Conservation (phyloP, 2,797 vertebrate genomes). For the Lithobates pipiens region DNA sequence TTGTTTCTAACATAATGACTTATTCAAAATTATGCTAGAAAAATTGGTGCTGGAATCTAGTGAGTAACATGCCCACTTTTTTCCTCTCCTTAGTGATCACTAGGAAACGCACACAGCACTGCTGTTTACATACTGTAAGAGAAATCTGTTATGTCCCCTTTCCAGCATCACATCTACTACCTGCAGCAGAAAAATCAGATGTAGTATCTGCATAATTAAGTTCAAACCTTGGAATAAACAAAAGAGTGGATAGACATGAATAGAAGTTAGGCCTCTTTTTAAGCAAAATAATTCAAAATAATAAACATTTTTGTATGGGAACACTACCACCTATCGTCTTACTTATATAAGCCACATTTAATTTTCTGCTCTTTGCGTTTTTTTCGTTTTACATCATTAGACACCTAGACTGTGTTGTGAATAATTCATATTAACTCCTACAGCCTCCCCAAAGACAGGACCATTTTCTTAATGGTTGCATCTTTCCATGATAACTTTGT, state of each 20-base stretch:
- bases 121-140: not conserved
- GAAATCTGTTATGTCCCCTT: not conserved
- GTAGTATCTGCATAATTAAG: not conserved
- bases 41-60: too few species aligned
- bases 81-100: not conserved
- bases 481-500: not conserved
- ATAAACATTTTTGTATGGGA: constrained; percentile 34
- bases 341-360: constrained; percentile 28
- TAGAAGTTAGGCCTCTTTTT: constrained; percentile 1
- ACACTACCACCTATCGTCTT: constrained; percentile 51
- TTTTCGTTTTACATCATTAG: constrained; percentile 2
- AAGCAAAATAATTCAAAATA: constrained; percentile 25
- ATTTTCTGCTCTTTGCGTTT: constrained; percentile 12
- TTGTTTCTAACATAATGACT: too few species aligned
- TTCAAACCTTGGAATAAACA: not conserved
- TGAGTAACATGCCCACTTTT: too few species aligned
- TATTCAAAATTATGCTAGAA: too few species aligned
- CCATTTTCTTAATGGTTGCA: not conserved
- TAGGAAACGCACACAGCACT: not conserved
- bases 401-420: not conserved
- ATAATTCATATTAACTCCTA: constrained; percentile 21
- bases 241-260: too few species aligned
- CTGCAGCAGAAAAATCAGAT: not conserved
- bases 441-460: not conserved
- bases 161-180: not conserved